Percentiles rank a stretch among this genome's conserved stretches.
These are phyloP conservation scores for Acropora yongei DNA, from an alignment of 64 coral and sea anemone genomes.

Conservation along the genomic window DNA sequence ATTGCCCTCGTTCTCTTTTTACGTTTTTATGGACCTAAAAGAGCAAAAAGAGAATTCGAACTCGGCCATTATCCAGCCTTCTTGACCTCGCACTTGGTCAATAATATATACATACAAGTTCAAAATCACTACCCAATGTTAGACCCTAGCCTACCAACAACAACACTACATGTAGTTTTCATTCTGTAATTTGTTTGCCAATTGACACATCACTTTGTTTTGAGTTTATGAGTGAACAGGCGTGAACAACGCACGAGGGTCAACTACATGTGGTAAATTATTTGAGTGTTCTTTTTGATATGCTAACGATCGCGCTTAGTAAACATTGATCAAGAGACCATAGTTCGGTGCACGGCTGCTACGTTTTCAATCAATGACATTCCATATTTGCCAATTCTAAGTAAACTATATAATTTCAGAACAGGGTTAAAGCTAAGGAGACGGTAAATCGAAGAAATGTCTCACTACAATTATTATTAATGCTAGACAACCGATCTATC, in stretches of 20 bases:
- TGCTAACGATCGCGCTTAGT: too few relatives aligned
- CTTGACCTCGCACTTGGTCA: too few relatives aligned
- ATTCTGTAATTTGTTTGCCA: background rate
- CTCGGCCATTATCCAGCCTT: too few relatives aligned
- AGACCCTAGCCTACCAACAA: too few relatives aligned
- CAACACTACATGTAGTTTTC: background rate
- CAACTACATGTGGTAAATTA: background rate
- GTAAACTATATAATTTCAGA: background rate
- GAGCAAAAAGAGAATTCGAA: too few relatives aligned
- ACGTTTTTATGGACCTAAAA: too few relatives aligned
- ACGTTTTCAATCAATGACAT: background rate
- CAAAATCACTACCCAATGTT: too few relatives aligned
- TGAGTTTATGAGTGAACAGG: background rate
- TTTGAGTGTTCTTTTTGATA: too few relatives aligned
- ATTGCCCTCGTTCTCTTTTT: too few relatives aligned
- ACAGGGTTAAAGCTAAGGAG: background rate
- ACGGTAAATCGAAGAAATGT: background rate
- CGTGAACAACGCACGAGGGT: background rate
- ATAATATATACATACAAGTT: too few relatives aligned
- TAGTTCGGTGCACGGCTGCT: too few relatives aligned
- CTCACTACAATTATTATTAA: conserved; percentile 57
- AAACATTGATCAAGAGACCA: too few relatives aligned
- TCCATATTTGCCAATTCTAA: background rate
- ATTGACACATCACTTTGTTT: background rate
- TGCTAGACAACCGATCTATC: background rate